These are phyloP conservation scores for Aspidiotus rigidus DNA, from an alignment of 2,888 invertebrate genomes.

Conservation along the genomic window DNA sequence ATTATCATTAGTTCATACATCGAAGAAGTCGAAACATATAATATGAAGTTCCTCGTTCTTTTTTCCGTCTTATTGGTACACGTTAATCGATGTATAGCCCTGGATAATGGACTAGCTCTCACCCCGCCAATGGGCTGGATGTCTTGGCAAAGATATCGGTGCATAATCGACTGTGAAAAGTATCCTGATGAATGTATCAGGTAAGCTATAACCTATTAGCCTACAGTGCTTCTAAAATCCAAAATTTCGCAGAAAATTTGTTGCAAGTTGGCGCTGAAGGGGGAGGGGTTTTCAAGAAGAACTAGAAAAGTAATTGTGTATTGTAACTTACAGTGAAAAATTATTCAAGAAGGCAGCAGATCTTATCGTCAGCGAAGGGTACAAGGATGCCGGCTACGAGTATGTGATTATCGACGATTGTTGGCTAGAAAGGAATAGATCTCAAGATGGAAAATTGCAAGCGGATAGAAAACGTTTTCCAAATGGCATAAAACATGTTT, in stretches of 20 bases:
- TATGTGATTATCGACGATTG: constrained; percentile 68
- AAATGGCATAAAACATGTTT: constrained; percentile 58
- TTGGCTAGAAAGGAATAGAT: constrained; percentile 59
- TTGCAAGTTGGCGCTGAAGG: too few relatives aligned
- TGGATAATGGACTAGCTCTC: constrained; percentile 43
- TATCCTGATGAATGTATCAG: constrained; percentile 42
- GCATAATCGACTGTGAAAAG: constrained; percentile 42
- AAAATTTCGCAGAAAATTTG: neutral
- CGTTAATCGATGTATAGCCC: constrained; percentile 35
- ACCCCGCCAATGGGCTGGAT: constrained; percentile 47
- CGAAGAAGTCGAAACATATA: too few relatives aligned
- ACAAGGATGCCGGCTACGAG: constrained; percentile 60
- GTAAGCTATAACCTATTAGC: constrained; percentile 33
- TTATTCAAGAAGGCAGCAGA: constrained; percentile 45
- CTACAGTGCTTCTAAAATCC: neutral
- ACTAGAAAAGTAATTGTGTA: too few relatives aligned
- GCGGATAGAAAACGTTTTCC: constrained; percentile 62
- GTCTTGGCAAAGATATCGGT: constrained; percentile 44
- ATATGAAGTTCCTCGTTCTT: too few relatives aligned
- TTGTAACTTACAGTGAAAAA: constrained; percentile 13
- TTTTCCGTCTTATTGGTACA: too few relatives aligned
- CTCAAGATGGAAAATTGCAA: constrained; percentile 51
- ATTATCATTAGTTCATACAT: too few relatives aligned
- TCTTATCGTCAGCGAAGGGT: constrained; percentile 56
- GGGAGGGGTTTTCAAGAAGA: too few relatives aligned